These are phyloP conservation scores for Caenorhabditis sinica DNA, from an alignment of 2,888 invertebrate species.

Conservation along the genomic window DNA sequence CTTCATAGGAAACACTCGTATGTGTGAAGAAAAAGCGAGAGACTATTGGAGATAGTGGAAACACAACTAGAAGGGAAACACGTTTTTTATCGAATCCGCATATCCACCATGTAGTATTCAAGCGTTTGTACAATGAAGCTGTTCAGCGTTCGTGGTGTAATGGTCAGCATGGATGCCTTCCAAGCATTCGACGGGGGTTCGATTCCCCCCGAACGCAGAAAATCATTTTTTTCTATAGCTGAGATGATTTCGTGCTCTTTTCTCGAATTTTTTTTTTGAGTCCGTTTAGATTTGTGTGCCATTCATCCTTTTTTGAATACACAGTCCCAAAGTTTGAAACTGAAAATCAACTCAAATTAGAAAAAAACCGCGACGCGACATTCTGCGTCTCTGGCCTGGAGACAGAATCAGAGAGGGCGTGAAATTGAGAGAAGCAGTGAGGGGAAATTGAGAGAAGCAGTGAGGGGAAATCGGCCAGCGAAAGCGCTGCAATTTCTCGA, in stretches of 20 bases:
- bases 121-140: background rate
- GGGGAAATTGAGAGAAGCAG: no score
- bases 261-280: no score
- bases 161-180: slow-evolving; percentile 80
- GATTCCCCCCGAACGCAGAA: slow-evolving; percentile 77
- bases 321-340: no score
- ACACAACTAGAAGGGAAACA: background rate
- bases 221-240: slow-evolving; percentile 26
- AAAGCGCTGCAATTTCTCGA: no score
- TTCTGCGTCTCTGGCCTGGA: no score
- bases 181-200: slow-evolving; percentile 79
- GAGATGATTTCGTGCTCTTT: no score
- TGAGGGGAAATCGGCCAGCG: no score
- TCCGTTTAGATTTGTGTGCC: background rate
- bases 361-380: no score
- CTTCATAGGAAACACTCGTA: background rate
- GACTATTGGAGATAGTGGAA: background rate
- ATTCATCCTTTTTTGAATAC: no score
- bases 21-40: background rate
- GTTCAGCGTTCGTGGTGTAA: slow-evolving; percentile 76
- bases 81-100: background rate
- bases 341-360: no score
- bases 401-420: no score
- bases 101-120: background rate
- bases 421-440: no score